Evolutionary conservation across 2,888 invertebrate genomes (phyloP).

Genomic region (Carterocephalus palaemon): DNA sequence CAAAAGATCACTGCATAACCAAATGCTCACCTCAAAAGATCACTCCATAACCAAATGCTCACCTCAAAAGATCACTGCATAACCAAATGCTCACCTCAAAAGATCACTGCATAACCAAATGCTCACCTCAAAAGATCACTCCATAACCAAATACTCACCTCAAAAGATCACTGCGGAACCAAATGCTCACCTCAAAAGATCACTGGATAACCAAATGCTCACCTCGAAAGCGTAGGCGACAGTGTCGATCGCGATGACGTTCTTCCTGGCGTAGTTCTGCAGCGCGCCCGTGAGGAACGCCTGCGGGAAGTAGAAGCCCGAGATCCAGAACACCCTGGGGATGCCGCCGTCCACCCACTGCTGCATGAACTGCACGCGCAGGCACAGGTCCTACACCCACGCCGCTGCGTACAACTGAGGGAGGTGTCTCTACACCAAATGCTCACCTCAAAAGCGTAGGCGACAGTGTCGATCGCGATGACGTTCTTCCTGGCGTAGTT

Average conservation of each 20-base stretch:
- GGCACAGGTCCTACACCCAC: slow-evolving; percentile 82
- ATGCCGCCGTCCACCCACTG: slow-evolving; percentile 83
- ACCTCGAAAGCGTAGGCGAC: slow-evolving; percentile 82
- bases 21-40: too few species aligned
- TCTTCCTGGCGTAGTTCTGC: slow-evolving; percentile 89
- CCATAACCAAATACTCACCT: too few species aligned
- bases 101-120: too few species aligned
- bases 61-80: too few species aligned
- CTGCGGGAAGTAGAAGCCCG: slow-evolving; percentile 92
- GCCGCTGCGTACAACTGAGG: slow-evolving; percentile 74
- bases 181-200: too few species aligned
- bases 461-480: slow-evolving; percentile 85
- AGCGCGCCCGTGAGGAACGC: slow-evolving; percentile 90
- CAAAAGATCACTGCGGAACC: too few species aligned
- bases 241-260: slow-evolving; percentile 86
- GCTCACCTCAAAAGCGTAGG: slow-evolving; percentile 80
- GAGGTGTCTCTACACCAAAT: not conserved
- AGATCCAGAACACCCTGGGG: slow-evolving; percentile 89
- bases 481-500: slow-evolving; percentile 88
- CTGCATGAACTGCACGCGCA: slow-evolving; percentile 81
- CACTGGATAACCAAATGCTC: too few species aligned
- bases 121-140: too few species aligned
- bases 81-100: too few species aligned
- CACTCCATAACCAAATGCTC: too few species aligned
- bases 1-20: too few species aligned